Conservation (phyloP, 2,888 invertebrate genomes). For the Epirrhoe alternata region DNA sequence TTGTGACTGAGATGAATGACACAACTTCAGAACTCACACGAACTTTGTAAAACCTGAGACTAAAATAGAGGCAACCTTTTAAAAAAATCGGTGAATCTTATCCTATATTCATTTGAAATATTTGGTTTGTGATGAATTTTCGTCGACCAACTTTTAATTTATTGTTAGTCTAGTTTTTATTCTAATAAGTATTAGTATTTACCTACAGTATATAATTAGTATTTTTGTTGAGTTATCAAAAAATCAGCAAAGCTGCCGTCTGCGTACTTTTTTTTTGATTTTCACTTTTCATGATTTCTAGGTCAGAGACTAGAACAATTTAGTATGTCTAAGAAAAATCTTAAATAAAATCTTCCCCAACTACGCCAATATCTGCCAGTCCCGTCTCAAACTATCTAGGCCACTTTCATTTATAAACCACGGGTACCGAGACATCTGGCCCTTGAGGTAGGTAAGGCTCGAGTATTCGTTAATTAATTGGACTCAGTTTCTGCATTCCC, state of each 20-base stretch:
- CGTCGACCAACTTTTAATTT: too few species aligned
- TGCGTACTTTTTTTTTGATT: too few species aligned
- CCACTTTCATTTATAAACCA: constrained; percentile 13
- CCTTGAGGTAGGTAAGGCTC: constrained; percentile 17
- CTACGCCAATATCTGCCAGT: constrained; percentile 13
- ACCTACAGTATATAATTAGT: too few species aligned
- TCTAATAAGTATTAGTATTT: too few species aligned
- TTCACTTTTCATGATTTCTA: not conserved
- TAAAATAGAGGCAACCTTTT: constrained; percentile 44
- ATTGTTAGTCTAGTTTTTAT: too few species aligned
- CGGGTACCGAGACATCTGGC: constrained; percentile 7
- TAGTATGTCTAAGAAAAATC: not conserved
- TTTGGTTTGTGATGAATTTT: too few species aligned
- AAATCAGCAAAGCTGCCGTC: too few species aligned
- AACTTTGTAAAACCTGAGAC: constrained; percentile 58
- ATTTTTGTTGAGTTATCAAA: too few species aligned
- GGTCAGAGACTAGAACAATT: not conserved
- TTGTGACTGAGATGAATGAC: constrained; percentile 70
- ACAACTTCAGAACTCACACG: constrained; percentile 57
- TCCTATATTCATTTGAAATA: too few species aligned
- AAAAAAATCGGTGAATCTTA: too few species aligned
- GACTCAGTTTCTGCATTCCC: constrained; percentile 12
- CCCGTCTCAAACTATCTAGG: constrained; percentile 19
- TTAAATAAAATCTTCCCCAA: not conserved
- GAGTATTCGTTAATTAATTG: constrained; percentile 22